Base-by-base conservation (phyloP, 2,888 invertebrate species). In the Caenorhabditis becei region DNA sequence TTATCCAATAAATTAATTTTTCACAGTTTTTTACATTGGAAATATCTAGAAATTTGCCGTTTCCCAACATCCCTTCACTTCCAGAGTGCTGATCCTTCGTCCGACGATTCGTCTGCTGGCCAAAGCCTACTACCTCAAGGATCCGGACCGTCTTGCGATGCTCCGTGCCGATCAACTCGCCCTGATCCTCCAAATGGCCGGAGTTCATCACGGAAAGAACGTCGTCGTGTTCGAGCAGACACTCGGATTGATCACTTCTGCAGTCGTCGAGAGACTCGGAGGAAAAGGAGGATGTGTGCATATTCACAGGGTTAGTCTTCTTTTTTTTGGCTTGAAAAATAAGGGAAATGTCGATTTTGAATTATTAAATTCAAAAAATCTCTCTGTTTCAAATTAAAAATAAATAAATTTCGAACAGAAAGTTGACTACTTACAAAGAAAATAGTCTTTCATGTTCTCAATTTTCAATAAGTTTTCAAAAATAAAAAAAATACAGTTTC, bases 111-210 rank as follows among this genome's bases (percentile, higher is more conserved):
- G 96, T 56, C 92, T 95, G n/a, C 92, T 98, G 54, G 93, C 95
- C 23, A 95, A 96, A 88, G 95, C 96, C 89, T 95, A 95, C 92
- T 95, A 95, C 91, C 94, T 94, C 65, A 94, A 95, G 90, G 88
- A 88, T 70, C 80, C 87, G n/a, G 89, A 89, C 59, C 62, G 86
- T 41, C 75, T 88, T 23, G 85, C 83, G 2, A 84, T 70, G 74
- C 85, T 97, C 59, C 93, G 98, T 41, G 93, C 95, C 84, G 98
- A 99, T 90, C 95, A 96, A 1, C 92, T 99, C 35, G 95, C 96
- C 0, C 97, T 97, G 92, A 94, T 98, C 26, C 92, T 97, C 56
- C 94, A 95, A 0, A 94, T 94, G 87, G 94, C 95, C 0, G 96
- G 97, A 88, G 93, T 97, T 10, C 94, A 94, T 89, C 94, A 94